Evolutionary conservation across 2,888 invertebrate genomes (phyloP).

Genomic region (Megamerina dolium): DNA sequence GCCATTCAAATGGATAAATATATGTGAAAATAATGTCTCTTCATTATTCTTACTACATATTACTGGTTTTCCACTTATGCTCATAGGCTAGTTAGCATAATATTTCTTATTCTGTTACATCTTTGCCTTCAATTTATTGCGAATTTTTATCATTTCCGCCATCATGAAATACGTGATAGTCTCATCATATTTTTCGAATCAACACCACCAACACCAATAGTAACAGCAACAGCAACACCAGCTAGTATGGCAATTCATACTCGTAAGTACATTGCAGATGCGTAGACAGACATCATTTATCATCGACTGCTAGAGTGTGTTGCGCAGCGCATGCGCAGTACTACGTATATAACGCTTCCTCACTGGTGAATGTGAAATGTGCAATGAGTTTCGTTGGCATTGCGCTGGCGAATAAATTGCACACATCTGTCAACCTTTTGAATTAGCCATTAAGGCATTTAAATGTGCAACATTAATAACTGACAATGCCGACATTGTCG

Average conservation of each 20-base stretch:
- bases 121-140: background rate
- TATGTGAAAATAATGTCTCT: no score
- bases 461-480: slow-evolving; percentile 51
- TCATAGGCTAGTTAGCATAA: background rate
- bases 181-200: slow-evolving; percentile 38
- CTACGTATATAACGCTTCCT: no score
- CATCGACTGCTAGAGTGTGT: no score
- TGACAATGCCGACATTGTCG: no score
- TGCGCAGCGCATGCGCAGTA: no score
- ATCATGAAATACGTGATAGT: slow-evolving; percentile 36
- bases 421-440: slow-evolving; percentile 50
- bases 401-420: slow-evolving; percentile 42
- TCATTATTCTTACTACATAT: background rate
- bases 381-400: no score
- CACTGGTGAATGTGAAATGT: no score
- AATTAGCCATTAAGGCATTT: slow-evolving; percentile 50
- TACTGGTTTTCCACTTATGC: background rate
- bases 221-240: background rate
- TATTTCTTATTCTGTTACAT: background rate
- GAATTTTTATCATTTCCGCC: slow-evolving; percentile 18
- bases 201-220: slow-evolving; percentile 3
- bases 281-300: no score
- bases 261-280: no score
- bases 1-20: background rate
- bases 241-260: no score